These are phyloP conservation scores for Otocyon megalotis DNA, from an alignment of 2,113 vertebrate species.

Conservation along the genomic window DNA sequence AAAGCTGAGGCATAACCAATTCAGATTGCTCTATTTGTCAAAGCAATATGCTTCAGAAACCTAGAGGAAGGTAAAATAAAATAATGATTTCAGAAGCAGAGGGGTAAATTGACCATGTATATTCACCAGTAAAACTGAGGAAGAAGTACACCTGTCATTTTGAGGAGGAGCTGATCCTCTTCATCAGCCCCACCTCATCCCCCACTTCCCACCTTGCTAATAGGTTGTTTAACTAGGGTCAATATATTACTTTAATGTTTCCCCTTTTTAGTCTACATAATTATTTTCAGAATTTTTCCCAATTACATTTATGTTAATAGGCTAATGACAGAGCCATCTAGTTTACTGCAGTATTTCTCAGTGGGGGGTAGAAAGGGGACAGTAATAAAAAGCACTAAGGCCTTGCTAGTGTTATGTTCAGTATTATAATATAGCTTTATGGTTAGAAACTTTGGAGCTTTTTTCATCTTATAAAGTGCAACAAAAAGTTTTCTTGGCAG, in stretches of 20 bases:
- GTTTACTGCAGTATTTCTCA: neutral
- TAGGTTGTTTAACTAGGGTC: neutral
- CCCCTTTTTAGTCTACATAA: neutral
- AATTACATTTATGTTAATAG: neutral
- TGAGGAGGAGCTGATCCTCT: neutral
- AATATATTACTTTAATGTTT: neutral
- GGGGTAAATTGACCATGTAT: neutral
- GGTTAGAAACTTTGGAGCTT: neutral
- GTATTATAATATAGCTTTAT: neutral
- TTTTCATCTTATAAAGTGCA: neutral
- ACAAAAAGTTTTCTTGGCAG: neutral
- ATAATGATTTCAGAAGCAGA: neutral
- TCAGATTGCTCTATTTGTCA: slow-evolving; percentile 20
- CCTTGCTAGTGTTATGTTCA: neutral
- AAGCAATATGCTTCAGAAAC: neutral
- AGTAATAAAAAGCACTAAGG: neutral
- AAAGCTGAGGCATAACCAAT: neutral
- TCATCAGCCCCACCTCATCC: neutral
- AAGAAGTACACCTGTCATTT: neutral
- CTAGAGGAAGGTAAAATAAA: slow-evolving; percentile 1
- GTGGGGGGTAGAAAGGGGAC: neutral
- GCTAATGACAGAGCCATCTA: neutral
- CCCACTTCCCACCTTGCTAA: neutral
- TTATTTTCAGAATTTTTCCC: neutral
- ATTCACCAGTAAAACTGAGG: neutral